phyloP scores from a whole-genome alignment of 2,888 invertebrate genomes.

The Drosophila tripunctata region DNA sequence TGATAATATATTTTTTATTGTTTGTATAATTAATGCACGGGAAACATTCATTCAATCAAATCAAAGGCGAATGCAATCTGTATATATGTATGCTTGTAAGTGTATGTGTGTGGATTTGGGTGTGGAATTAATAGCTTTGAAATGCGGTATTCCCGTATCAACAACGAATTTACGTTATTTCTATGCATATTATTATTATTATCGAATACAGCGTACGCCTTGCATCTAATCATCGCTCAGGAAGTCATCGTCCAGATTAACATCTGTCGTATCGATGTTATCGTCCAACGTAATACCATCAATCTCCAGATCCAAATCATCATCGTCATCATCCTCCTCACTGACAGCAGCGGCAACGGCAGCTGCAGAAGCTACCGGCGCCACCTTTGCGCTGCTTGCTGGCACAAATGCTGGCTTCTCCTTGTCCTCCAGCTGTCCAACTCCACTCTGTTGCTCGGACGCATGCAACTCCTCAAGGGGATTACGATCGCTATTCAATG shows the following conservation, averaged over 20 bases:
- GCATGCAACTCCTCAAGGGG: constrained; percentile 89
- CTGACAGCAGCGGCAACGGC: constrained; percentile 19
- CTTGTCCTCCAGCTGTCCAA: constrained; percentile 81
- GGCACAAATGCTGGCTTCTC: constrained; percentile 69
- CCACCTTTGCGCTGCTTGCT: constrained; percentile 12
- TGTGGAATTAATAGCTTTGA: constrained; percentile 63
- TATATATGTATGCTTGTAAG: constrained; percentile 11
- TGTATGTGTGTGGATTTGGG: constrained; percentile 21
- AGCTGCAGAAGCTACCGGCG: constrained; percentile 10
- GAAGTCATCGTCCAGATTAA: constrained; percentile 89
- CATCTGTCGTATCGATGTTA: constrained; percentile 90
- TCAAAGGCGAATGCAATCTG: constrained; percentile 61
- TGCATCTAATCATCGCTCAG: constrained; percentile 86
- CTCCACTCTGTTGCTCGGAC: constrained; percentile 85
- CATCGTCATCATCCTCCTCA: constrained; percentile 88
- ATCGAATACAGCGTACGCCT: constrained; percentile 41
- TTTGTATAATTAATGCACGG: constrained; percentile 65
- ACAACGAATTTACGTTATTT: constrained; percentile 42
- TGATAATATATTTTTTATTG: constrained; percentile 61
- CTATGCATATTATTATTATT: constrained; percentile 45
- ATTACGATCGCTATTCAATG: constrained; percentile 88
- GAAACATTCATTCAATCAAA: constrained; percentile 64
- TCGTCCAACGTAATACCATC: constrained; percentile 93
- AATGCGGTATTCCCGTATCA: constrained; percentile 48
- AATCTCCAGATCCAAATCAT: constrained; percentile 93